Base-by-base conservation (phyloP, 2,888 invertebrate genomes). In the Pogonocherus hispidulus region DNA sequence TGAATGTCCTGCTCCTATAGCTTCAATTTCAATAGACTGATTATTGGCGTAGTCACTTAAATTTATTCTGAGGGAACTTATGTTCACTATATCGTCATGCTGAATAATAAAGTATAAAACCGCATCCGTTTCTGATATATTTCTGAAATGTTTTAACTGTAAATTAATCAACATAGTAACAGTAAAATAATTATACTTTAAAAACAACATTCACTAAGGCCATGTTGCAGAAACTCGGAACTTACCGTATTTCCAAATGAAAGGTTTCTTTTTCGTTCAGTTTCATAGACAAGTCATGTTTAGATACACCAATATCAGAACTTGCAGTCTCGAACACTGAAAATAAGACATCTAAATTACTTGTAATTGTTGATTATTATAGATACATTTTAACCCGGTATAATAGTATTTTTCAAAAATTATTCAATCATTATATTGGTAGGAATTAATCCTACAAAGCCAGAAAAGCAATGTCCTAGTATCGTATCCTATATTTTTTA, bases 1-100 rank as follows among this genome's bases (percentile, higher is more conserved):
- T 0, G 92, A 88, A 79, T 91, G 90, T 47, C 94, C 94, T 0
- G 93, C 91, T 20, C 87, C 88, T 35, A 88, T 86, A 14, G 91
- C 93, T 57, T 88, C 86, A 0, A 91, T 87, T 78, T 86, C 86
- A 41, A 93, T 85, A 11, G 87, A 27, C 8, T 27, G 27, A 8
- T 27, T 63, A 62, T 72, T 76, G 35, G 70, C 66, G 60, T 60
- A 35, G 5, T 64, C 64, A 18, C 68, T 67, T 63, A 82, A 54
- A 35, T 81, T 83, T 1, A 90, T 81, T 1, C 81, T 82, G 0
- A 84, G 74, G 0, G 91, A 91, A 0, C 86, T 83, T 35, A 91
- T 82, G 75, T 88, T 87, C 3, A 92, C 84, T 71, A 93, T 88
- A 76, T 91, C 91, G 0, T 88, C 83, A 78, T 93, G 92, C 77